These are phyloP conservation scores for Coremacera marginata DNA, from an alignment of 2,888 invertebrate genomes.

Conservation along the genomic window DNA sequence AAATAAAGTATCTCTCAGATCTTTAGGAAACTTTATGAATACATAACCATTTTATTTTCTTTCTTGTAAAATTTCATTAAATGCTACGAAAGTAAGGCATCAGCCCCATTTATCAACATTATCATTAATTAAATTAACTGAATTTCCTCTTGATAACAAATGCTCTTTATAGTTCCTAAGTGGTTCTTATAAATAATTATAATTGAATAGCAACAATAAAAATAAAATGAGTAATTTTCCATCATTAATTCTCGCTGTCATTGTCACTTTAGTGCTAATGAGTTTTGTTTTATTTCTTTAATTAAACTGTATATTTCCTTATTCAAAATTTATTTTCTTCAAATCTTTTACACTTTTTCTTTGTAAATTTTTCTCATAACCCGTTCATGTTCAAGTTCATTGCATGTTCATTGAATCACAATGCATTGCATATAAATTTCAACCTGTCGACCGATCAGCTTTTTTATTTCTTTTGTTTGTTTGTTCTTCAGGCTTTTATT, in stretches of 20 bases:
- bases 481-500: not conserved
- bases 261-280: not conserved
- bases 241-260: not conserved
- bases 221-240: not conserved
- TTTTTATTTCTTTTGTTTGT: not conserved
- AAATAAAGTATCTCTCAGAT: no score
- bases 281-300: not conserved
- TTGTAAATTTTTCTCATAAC: not conserved
- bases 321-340: not conserved
- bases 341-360: not conserved
- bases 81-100: no score
- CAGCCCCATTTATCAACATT: not conserved
- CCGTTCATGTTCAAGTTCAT: conserved; percentile 21
- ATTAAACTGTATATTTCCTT: not conserved
- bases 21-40: no score
- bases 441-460: conserved; percentile 6
- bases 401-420: conserved; percentile 27
- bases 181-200: no score
- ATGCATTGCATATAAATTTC: conserved; percentile 27
- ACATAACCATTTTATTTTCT: no score
- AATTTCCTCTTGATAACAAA: not conserved
- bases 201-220: no score
- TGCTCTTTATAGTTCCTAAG: not conserved
- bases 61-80: no score
- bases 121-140: not conserved